Evolutionary conservation across 2,888 invertebrate species (phyloP).

Genomic region (Melangyna quadrimaculata): DNA sequence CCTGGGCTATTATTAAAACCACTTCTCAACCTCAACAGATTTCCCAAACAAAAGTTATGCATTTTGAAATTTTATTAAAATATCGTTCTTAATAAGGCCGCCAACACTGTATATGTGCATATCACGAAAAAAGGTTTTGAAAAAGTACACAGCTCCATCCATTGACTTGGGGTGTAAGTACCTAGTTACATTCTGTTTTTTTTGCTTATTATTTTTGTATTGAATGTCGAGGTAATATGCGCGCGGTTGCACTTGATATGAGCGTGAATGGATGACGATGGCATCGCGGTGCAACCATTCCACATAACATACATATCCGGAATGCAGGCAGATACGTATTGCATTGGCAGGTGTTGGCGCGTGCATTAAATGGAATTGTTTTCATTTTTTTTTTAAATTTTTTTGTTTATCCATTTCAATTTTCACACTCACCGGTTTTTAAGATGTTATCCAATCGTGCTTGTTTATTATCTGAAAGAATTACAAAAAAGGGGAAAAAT

Average conservation of each 20-base stretch:
- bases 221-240: conserved; percentile 1
- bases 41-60: no score
- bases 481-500: conserved; percentile 42
- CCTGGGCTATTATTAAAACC: no score
- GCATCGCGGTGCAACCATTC: conserved; percentile 55
- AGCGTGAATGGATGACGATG: conserved; percentile 38
- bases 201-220: neutral
- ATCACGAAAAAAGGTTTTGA: neutral
- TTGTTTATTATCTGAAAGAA: conserved; percentile 63
- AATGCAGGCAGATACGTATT: conserved; percentile 61
- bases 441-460: conserved; percentile 65
- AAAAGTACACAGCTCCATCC: neutral
- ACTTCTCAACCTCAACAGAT: no score
- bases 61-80: no score
- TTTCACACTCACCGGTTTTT: conserved; percentile 65
- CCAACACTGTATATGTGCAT: no score
- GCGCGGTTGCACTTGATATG: conserved; percentile 44
- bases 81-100: no score
- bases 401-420: conserved; percentile 60
- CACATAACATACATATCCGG: conserved; percentile 53
- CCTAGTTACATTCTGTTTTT: neutral
- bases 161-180: neutral
- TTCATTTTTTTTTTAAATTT: neutral
- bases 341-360: conserved; percentile 69
- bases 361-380: conserved; percentile 68